Evolutionary conservation across 2,797 vertebrate genomes (phyloP).

Genomic region (Pyrrhura leucotis): DNA sequence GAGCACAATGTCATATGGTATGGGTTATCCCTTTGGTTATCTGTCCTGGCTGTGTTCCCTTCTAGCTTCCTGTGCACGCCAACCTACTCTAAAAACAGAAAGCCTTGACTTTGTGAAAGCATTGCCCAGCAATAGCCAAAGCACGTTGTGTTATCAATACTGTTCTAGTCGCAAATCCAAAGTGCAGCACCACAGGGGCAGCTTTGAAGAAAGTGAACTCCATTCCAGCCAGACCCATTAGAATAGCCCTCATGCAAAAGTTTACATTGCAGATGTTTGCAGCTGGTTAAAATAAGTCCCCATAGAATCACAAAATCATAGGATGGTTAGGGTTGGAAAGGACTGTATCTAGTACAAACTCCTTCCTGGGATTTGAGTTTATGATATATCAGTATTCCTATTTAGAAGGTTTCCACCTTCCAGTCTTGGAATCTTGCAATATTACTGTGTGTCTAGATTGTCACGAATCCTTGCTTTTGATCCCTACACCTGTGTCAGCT

Average conservation of each 20-base stretch:
- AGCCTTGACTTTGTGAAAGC: neutral
- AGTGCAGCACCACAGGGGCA: accelerated
- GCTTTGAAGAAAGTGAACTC: neutral
- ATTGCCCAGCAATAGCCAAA: neutral
- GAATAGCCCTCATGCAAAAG: neutral
- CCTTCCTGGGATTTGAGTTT: neutral
- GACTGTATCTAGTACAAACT: neutral
- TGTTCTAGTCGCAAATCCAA: neutral
- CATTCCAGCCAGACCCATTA: neutral
- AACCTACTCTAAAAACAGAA: neutral
- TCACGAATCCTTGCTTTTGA: neutral
- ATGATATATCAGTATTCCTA: accelerated
- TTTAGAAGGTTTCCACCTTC: neutral
- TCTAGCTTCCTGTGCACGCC: neutral
- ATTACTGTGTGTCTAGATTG: neutral
- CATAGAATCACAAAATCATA: neutral
- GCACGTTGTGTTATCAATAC: accelerated
- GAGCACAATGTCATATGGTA: neutral
- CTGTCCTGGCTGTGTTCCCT: neutral
- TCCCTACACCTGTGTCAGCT: neutral
- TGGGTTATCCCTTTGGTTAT: neutral
- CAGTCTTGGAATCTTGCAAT: neutral
- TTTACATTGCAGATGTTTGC: neutral
- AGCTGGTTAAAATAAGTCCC: neutral
- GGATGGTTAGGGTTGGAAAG: neutral